Evolutionary conservation across 2,888 invertebrate genomes (phyloP).

Genomic region (Bombylius major): DNA sequence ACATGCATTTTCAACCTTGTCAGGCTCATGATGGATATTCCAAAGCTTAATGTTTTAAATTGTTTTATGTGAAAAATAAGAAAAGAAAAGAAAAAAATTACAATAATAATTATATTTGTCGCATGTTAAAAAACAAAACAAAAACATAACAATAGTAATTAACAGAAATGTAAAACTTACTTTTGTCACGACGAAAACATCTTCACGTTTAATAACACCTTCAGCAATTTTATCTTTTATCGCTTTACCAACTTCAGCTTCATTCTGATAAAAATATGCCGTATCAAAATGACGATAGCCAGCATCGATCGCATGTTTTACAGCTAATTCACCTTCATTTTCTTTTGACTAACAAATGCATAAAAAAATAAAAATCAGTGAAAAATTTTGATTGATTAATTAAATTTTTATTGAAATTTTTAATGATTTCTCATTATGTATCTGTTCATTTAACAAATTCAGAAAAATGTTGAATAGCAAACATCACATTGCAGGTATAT

Average conservation of each 20-base stretch:
- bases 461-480: no score
- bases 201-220: conserved; percentile 52
- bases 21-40: conserved; percentile 41
- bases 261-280: conserved; percentile 54
- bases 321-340: conserved; percentile 49
- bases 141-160: background rate
- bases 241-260: conserved; percentile 54
- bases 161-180: conserved; percentile 14
- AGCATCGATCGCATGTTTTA: conserved; percentile 56
- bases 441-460: no score
- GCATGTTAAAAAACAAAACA: background rate
- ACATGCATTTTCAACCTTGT: conserved; percentile 49
- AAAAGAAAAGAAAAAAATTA: background rate
- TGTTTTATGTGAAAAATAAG: background rate
- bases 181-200: conserved; percentile 50
- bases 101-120: background rate
- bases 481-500: no score
- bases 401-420: no score
- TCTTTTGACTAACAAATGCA: conserved; percentile 45
- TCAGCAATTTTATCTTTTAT: conserved; percentile 48
- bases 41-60: conserved; percentile 22
- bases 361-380: background rate
- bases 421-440: no score
- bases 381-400: no score
- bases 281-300: conserved; percentile 61